Conservation (phyloP, 2,113 vertebrate genomes). For the Cyprinodon variegatus region DNA sequence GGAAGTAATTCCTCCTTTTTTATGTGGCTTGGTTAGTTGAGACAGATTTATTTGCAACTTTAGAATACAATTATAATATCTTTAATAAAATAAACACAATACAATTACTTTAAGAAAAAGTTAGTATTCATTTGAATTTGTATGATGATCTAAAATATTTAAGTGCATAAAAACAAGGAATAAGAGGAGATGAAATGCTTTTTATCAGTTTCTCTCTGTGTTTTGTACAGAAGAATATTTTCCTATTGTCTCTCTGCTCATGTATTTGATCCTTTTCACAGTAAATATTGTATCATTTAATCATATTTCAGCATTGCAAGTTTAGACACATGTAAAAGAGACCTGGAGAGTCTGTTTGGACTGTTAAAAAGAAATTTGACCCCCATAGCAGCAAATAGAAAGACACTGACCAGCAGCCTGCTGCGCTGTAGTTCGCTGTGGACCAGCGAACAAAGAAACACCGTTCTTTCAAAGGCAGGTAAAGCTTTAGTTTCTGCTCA, state of each 20-base stretch:
- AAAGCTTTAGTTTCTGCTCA: constrained; percentile 41
- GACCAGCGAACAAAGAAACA: background rate
- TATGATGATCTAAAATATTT: too few relatives aligned
- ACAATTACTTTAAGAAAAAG: too few relatives aligned
- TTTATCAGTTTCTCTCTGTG: background rate
- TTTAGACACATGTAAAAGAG: background rate
- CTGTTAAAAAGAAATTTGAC: constrained; percentile 1
- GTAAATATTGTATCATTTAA: background rate
- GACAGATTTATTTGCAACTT: too few relatives aligned
- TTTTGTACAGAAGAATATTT: background rate
- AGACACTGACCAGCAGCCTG: constrained; percentile 2
- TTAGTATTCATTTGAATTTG: too few relatives aligned
- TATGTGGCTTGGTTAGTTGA: too few relatives aligned
- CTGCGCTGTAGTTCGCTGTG: background rate
- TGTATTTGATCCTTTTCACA: constrained; percentile 1
- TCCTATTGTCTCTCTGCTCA: background rate
- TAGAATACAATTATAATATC: too few relatives aligned
- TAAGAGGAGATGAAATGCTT: too few relatives aligned
- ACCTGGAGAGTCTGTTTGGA: background rate
- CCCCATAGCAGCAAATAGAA: background rate
- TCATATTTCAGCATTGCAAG: background rate
- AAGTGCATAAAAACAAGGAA: too few relatives aligned
- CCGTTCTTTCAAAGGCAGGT: constrained; percentile 39
- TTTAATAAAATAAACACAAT: too few relatives aligned
- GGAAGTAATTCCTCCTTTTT: too few relatives aligned